Percentiles rank a stretch among this genome's conserved stretches.
Evolutionary conservation across 1,140 invertebrate species (phyloP).

Genomic region (Sycobia sp.): DNA sequence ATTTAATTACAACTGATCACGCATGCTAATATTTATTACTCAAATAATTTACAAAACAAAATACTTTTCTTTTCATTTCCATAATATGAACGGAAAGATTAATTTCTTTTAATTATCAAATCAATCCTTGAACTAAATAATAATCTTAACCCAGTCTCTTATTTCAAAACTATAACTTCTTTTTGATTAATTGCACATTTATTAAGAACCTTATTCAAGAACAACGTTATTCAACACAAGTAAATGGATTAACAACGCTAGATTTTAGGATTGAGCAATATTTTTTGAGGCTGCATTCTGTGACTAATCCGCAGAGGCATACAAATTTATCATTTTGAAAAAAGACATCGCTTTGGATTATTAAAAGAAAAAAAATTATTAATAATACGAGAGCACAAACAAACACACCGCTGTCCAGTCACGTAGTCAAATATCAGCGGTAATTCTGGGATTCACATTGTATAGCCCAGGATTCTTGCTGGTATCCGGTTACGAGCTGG

Average conservation of each 20-base stretch:
- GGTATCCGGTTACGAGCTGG: slow-evolving; percentile 72
- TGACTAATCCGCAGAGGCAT: slow-evolving; percentile 55
- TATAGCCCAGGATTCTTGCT: slow-evolving; percentile 78
- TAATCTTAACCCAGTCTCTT: too few species aligned
- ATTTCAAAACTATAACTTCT: too few species aligned
- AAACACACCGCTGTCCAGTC: slow-evolving; percentile 54
- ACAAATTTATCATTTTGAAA: slow-evolving; percentile 25
- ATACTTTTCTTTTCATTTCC: too few species aligned
- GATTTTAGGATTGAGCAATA: slow-evolving; percentile 16
- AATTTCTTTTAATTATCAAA: too few species aligned
- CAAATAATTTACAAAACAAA: too few species aligned
- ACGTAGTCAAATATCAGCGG: slow-evolving; percentile 91
- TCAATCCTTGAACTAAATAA: too few species aligned
- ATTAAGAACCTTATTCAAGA: slow-evolving; percentile 22
- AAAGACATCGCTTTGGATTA: slow-evolving; percentile 1
- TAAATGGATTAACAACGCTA: slow-evolving; percentile 14
- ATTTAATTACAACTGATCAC: too few species aligned
- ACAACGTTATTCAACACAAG: slow-evolving; percentile 17
- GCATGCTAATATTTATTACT: too few species aligned
- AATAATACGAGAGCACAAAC: slow-evolving; percentile 33
- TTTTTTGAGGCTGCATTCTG: slow-evolving; percentile 42
- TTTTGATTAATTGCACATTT: slow-evolving; percentile 18
- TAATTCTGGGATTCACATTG: slow-evolving; percentile 84
- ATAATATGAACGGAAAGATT: too few species aligned
- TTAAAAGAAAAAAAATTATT: slow-evolving; percentile 37